phyloP scores from a whole-genome alignment of 2,888 invertebrate genomes.

The Eupithecia subfuscata region DNA sequence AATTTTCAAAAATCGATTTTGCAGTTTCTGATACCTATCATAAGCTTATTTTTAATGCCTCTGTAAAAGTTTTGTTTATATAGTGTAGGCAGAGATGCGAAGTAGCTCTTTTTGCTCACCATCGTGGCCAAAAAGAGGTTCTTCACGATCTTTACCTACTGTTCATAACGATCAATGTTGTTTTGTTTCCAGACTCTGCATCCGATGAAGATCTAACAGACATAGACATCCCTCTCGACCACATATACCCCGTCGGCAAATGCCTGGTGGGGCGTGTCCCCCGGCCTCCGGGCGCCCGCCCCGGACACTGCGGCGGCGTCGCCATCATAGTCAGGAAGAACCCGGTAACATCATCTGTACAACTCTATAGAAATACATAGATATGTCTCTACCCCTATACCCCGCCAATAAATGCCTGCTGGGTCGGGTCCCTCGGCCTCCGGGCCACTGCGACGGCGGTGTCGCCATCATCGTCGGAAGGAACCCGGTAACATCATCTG shows the following conservation, averaged over 20 bases:
- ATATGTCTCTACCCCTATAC: conserved; percentile 41
- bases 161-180: too few species aligned
- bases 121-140: too few species aligned
- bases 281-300: conserved; percentile 58
- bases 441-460: conserved; percentile 66
- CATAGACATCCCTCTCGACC: conserved; percentile 45
- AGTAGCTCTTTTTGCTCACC: too few species aligned
- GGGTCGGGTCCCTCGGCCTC: conserved; percentile 62
- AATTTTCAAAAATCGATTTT: too few species aligned
- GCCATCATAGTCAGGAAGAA: conserved; percentile 63
- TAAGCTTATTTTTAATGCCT: too few species aligned
- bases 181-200: conserved; percentile 35
- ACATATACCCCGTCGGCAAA: conserved; percentile 45
- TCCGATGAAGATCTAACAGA: conserved; percentile 64
- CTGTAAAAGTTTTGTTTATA: too few species aligned
- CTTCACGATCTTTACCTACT: too few species aligned
- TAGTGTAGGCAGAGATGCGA: too few species aligned
- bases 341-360: conserved; percentile 49
- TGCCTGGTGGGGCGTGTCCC: conserved; percentile 69
- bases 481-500: conserved; percentile 54
- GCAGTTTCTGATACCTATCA: too few species aligned
- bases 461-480: conserved; percentile 63
- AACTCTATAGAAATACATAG: conserved; percentile 47
- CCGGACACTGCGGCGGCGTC: conserved; percentile 66
- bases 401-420: conserved; percentile 58